Evolutionary conservation across 2,113 vertebrate species (phyloP).

Genomic region (Pygoscelis adeliae): DNA sequence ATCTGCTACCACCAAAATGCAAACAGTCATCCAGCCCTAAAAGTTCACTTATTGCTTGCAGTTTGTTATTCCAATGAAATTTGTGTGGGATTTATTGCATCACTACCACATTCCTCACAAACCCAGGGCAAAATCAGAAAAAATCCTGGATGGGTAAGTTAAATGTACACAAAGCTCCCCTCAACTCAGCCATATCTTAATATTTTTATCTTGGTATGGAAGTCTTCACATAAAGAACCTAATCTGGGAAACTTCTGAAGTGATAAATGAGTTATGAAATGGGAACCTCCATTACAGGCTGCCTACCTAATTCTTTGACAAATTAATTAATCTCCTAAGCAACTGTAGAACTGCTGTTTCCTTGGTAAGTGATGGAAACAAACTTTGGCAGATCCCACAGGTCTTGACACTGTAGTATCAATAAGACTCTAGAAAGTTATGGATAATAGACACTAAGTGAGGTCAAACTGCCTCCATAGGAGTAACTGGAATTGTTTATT

Average conservation of each 20-base stretch:
- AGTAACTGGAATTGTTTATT: conserved; percentile 22
- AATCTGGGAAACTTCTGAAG: conserved; percentile 60
- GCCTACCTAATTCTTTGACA: conserved; percentile 80
- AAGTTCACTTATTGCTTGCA: background rate
- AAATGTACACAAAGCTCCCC: background rate
- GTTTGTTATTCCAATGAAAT: background rate
- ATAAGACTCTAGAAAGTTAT: conserved; percentile 45
- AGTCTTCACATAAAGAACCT: background rate
- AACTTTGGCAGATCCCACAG: conserved; percentile 51
- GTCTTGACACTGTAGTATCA: conserved; percentile 52
- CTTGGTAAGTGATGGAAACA: conserved; percentile 55
- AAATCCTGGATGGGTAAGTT: background rate
- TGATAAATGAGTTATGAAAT: conserved; percentile 78
- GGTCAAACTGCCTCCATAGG: conserved; percentile 54
- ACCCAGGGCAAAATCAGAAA: background rate
- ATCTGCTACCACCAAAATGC: background rate
- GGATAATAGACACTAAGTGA: conserved; percentile 52
- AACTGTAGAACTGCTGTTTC: conserved; percentile 61
- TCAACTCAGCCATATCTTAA: background rate
- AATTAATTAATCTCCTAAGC: conserved; percentile 80
- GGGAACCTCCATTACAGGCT: conserved; percentile 68
- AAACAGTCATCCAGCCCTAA: background rate
- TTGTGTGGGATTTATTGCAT: background rate
- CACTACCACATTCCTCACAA: background rate
- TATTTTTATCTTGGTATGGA: background rate